These are phyloP conservation scores for Dasyurus viverrinus DNA, from an alignment of 2,113 vertebrate species.

Conservation along the genomic window DNA sequence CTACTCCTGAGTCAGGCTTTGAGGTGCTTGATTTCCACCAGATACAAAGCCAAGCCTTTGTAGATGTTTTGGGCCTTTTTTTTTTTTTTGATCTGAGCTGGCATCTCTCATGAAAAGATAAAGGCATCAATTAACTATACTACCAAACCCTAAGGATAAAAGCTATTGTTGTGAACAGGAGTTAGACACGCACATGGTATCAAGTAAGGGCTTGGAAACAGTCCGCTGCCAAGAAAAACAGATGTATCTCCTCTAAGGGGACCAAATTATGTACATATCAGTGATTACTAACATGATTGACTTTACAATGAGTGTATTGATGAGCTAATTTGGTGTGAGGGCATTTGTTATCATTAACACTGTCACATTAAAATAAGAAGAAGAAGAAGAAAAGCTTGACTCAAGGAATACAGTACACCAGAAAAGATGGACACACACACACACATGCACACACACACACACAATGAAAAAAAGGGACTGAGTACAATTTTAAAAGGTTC, in stretches of 20 bases:
- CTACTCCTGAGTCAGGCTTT: constrained; percentile 61
- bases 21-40: constrained; percentile 75
- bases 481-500: not conserved
- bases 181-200: constrained; percentile 84
- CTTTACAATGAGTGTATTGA: constrained; percentile 67
- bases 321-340: constrained; percentile 66
- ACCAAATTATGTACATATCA: constrained; percentile 75
- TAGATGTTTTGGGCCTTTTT: constrained; percentile 55
- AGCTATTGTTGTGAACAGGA: constrained; percentile 84
- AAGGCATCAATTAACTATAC: constrained; percentile 84
- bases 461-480: not conserved
- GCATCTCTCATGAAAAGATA: constrained; percentile 83
- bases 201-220: constrained; percentile 81
- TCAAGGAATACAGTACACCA: constrained; percentile 36
- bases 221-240: constrained; percentile 78
- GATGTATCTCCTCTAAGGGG: constrained; percentile 78
- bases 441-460: not conserved
- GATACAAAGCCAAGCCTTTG: constrained; percentile 75
- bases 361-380: constrained; percentile 71
- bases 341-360: constrained; percentile 61
- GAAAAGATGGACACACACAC: not conserved
- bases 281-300: constrained; percentile 70
- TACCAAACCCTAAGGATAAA: constrained; percentile 75
- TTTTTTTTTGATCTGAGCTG: constrained; percentile 66
- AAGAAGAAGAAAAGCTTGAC: constrained; percentile 40